Evolutionary conservation across 2,113 vertebrate genomes (phyloP).

Genomic region (Edolisoma coerulescens): DNA sequence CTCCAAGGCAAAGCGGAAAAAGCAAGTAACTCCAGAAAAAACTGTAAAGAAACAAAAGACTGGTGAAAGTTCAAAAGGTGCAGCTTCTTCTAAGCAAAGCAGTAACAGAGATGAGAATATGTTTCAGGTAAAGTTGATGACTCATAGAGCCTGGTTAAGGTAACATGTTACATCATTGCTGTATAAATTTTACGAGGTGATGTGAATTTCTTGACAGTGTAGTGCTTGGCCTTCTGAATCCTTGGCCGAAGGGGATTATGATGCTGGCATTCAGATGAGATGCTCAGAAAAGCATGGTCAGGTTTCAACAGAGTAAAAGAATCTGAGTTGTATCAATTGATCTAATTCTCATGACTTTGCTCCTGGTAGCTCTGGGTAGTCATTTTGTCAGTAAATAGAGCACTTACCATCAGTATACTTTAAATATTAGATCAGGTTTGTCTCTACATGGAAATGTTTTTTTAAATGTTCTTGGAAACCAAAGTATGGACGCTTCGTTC

Average conservation of each 20-base stretch:
- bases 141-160: background rate
- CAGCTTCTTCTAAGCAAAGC: slow-evolving; percentile 84
- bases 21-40: slow-evolving; percentile 82
- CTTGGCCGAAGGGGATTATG: accelerated
- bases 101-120: slow-evolving; percentile 86
- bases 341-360: background rate
- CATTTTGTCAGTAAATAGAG: background rate
- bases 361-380: background rate
- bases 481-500: background rate
- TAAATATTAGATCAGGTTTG: background rate
- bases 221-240: background rate
- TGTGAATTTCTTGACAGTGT: background rate
- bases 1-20: slow-evolving; percentile 89
- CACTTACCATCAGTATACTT: background rate
- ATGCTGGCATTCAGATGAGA: background rate
- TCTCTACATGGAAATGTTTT: background rate
- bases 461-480: background rate
- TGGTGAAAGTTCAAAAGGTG: slow-evolving; percentile 87
- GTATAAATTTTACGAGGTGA: background rate
- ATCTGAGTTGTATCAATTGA: background rate
- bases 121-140: slow-evolving; percentile 86
- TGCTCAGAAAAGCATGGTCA: background rate
- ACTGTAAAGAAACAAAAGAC: slow-evolving; percentile 90
- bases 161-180: background rate
- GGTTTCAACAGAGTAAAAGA: background rate